Base-by-base conservation (phyloP, 2,888 invertebrate species). In the Rosalia funebris region DNA sequence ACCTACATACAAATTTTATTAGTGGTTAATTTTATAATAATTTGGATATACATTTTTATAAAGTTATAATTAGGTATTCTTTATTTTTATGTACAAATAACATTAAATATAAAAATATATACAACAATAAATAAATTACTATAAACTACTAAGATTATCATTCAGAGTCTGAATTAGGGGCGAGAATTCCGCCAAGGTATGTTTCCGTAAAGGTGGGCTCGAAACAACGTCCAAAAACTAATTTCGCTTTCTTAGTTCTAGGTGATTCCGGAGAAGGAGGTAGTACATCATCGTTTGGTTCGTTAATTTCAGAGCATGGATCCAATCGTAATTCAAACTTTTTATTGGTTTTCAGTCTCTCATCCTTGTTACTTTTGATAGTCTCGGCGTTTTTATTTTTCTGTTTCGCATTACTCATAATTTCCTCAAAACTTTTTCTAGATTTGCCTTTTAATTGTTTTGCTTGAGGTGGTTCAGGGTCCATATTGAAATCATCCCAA, bases 151-250 rank as follows among this genome's bases (percentile, higher is more conserved):
- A n/a, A n/a, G n/a, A n/a, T n/a, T n/a, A 25, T 7, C 7, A 25
- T 59, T 79, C 79, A 4, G 76, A 70, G 68, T 92, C 92, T 10
- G 67, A 67, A 44, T 67, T 63, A 10, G 61, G 57, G 5, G 57
- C 65, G 32, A 67, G 56, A 4, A 65, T 46, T 12, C 61, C 55
- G 34, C 67, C 65, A 15, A 66, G 42, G 5, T 45, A 36, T 9
- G 57, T 44, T 19, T 44, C 56, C 1, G 56, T 48, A 48, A 69
- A 72, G n/a, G 91, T 91, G 41, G 85, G 82, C 79, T 91, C 89
- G 79, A 90, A 91, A 77, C 91, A 91, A 60, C 90, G 85, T 62
- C 86, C 86, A 73, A 92, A 92, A 54, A 91, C 86, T 0, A 85
- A 82, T 74, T 87, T 85, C 0, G 89, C 83, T 71, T 79, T 83